Evolutionary conservation across 1,140 invertebrate genomes (phyloP).

Genomic region (Orussus abietinus): DNA sequence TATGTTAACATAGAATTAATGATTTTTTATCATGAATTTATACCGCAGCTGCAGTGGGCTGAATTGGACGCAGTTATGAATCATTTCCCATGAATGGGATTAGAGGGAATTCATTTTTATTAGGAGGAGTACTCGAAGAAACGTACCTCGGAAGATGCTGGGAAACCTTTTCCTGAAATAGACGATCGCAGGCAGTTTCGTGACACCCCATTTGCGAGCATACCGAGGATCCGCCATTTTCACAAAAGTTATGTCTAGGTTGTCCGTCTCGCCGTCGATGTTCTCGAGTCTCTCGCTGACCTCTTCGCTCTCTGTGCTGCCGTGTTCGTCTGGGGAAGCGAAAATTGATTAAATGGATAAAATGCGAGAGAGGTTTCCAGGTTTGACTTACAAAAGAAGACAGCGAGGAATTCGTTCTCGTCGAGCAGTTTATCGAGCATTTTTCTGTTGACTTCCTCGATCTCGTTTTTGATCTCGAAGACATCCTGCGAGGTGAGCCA

Average conservation of each 20-base stretch:
- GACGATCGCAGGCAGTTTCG: slow-evolving; percentile 84
- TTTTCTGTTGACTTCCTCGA: slow-evolving; percentile 92
- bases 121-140: slow-evolving; percentile 1
- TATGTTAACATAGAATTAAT: slow-evolving; percentile 6
- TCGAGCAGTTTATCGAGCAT: slow-evolving; percentile 92
- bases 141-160: slow-evolving; percentile 85
- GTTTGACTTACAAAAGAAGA: slow-evolving; percentile 90
- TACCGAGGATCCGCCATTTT: slow-evolving; percentile 91
- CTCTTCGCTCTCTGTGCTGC: slow-evolving; percentile 71
- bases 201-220: slow-evolving; percentile 93
- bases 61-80: no score
- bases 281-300: slow-evolving; percentile 83
- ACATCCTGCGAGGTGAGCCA: slow-evolving; percentile 94
- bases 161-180: slow-evolving; percentile 93
- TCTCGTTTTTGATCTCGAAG: slow-evolving; percentile 94
- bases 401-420: slow-evolving; percentile 91
- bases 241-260: slow-evolving; percentile 91
- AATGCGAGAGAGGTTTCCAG: slow-evolving; percentile 4
- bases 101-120: neutral
- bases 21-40: slow-evolving; percentile 2
- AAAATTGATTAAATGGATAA: slow-evolving; percentile 5
- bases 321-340: slow-evolving; percentile 65
- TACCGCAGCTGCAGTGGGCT: no score
- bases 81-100: no score
- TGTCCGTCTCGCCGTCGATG: slow-evolving; percentile 90